Percentiles rank a stretch among this genome's conserved stretches.
Conservation (phyloP, 2,797 vertebrate species). For the Urocyon cinereoargenteus region DNA sequence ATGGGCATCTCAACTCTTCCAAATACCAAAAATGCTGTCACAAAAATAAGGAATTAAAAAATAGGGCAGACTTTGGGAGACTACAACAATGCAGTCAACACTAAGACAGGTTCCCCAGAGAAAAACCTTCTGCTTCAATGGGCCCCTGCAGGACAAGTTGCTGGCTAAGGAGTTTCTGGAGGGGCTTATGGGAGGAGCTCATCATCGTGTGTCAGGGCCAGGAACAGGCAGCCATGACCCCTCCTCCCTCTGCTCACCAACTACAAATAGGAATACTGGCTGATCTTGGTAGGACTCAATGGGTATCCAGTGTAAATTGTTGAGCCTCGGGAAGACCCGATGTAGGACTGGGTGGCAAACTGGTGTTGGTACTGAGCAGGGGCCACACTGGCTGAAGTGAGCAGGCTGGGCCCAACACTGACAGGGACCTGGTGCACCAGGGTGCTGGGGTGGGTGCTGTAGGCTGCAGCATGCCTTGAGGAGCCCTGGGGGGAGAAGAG, state of each 20-base stretch:
- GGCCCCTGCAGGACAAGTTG: constrained; percentile 78
- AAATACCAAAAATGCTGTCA: constrained; percentile 79
- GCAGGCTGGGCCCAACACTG: constrained; percentile 90
- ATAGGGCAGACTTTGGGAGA: constrained; percentile 86
- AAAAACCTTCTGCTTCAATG: constrained; percentile 79
- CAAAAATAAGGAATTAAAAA: constrained; percentile 84
- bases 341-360: constrained; percentile 94
- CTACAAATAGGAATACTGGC: constrained; percentile 97
- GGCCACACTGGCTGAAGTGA: constrained; percentile 92
- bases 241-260: constrained; percentile 61
- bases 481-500: constrained; percentile 93
- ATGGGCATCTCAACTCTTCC: constrained; percentile 81
- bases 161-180: constrained; percentile 73
- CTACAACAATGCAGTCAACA: constrained; percentile 86
- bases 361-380: constrained; percentile 95
- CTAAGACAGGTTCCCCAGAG: constrained; percentile 82
- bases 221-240: not conserved
- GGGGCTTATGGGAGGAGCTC: constrained; percentile 28
- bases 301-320: constrained; percentile 96
- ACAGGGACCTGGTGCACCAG: constrained; percentile 95
- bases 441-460: constrained; percentile 93
- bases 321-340: constrained; percentile 92
- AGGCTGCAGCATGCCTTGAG: constrained; percentile 90
- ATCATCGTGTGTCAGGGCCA: constrained; percentile 40
- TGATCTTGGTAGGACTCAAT: constrained; percentile 97